A percentile compares a stretch with the other conserved stretches of the same genome.
phyloP scores from a whole-genome alignment of 2,113 vertebrate species.

The Tonatia bakeri region DNA sequence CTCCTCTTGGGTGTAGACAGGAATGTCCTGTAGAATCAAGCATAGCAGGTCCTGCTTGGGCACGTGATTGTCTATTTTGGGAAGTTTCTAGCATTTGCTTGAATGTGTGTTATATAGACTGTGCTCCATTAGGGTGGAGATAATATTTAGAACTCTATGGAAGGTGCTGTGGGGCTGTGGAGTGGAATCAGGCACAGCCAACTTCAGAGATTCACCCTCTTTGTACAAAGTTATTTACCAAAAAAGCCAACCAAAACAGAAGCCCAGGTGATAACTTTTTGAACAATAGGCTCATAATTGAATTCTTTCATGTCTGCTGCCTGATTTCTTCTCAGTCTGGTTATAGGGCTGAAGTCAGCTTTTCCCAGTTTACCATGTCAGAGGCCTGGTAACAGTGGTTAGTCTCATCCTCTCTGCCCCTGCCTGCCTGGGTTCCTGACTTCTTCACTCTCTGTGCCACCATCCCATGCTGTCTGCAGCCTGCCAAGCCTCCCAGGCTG shows the following conservation, averaged over 20 bases:
- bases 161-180: neutral
- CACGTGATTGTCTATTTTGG: neutral
- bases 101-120: neutral
- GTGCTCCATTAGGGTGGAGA: fast-evolving
- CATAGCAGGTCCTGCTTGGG: neutral
- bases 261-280: neutral
- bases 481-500: neutral
- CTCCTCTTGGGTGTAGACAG: neutral
- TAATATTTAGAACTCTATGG: neutral
- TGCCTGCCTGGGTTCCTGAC: no score
- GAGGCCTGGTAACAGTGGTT: neutral
- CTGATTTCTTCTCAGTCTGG: neutral
- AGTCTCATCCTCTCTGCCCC: neutral
- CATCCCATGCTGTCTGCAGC: fast-evolving
- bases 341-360: neutral
- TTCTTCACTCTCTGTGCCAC: fast-evolving
- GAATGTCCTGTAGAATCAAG: neutral
- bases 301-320: neutral
- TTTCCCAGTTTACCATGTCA: neutral
- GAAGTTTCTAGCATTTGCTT: neutral
- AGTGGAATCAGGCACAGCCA: neutral
- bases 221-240: neutral
- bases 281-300: neutral
- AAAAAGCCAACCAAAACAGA: neutral
- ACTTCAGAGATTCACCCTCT: neutral